Evolutionary conservation across 2,797 vertebrate genomes (phyloP).

Genomic region (Nothura maculosa): DNA sequence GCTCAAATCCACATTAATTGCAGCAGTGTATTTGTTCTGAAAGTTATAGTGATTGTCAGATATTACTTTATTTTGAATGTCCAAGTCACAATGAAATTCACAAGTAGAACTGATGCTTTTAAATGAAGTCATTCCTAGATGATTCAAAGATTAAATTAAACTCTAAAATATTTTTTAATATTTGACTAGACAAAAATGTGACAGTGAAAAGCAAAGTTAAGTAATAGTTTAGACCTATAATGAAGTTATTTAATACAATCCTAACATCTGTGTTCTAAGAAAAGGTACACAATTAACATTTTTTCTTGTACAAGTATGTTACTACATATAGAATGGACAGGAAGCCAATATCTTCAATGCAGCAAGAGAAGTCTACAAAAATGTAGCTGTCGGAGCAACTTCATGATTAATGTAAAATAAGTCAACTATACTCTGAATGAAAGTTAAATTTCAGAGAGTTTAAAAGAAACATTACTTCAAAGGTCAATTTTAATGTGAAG

Average conservation of each 20-base stretch:
- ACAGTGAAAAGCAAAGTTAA: background rate
- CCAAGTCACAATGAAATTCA: background rate
- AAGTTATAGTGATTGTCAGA: no score
- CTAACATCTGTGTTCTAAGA: background rate
- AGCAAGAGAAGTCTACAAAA: background rate
- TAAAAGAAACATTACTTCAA: background rate
- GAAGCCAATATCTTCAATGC: background rate
- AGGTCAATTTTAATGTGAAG: background rate
- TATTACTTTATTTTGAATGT: background rate
- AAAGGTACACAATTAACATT: background rate
- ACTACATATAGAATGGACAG: background rate
- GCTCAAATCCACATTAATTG: background rate
- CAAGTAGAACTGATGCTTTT: background rate
- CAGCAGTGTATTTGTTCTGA: background rate
- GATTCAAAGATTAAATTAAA: background rate
- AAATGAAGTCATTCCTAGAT: background rate
- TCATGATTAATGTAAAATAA: background rate
- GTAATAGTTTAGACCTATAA: background rate
- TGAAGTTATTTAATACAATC: background rate
- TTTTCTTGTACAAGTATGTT: background rate
- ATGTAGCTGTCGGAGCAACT: background rate
- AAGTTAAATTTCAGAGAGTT: background rate
- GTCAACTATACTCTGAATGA: background rate
- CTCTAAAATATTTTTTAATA: background rate
- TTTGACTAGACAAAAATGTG: background rate